These are phyloP conservation scores for Solenopsis invicta DNA, from an alignment of 1,140 invertebrate species.

Conservation along the genomic window DNA sequence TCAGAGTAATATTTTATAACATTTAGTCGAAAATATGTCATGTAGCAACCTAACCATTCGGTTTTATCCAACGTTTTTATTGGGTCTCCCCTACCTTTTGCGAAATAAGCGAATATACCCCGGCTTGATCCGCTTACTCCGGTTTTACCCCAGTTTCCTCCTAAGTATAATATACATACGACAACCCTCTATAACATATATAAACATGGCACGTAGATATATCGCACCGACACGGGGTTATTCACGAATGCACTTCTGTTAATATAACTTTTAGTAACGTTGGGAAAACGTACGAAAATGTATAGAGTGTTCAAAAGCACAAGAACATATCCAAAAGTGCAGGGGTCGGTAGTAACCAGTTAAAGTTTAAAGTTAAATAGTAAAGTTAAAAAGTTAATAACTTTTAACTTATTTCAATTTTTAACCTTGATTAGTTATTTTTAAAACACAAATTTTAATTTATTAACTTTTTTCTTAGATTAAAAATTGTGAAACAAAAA, in stretches of 20 bases:
- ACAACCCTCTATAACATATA: slow-evolving; percentile 2
- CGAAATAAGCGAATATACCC: slow-evolving; percentile 45
- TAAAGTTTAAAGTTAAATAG: too few species aligned
- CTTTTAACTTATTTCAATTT: too few species aligned
- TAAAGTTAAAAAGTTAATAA: too few species aligned
- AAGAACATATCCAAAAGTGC: not conserved
- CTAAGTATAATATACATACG: slow-evolving; percentile 47
- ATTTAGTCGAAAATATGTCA: slow-evolving; percentile 19
- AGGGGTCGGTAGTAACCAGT: too few species aligned
- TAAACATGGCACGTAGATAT: slow-evolving; percentile 7
- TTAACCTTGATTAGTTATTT: too few species aligned
- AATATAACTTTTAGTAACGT: not conserved
- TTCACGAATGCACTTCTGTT: not conserved
- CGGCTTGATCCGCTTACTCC: slow-evolving; percentile 36
- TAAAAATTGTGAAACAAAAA: too few species aligned
- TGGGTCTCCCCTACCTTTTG: slow-evolving; percentile 8
- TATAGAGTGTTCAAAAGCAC: too few species aligned
- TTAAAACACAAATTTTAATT: too few species aligned
- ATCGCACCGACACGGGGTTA: not conserved
- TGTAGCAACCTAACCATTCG: slow-evolving; percentile 17
- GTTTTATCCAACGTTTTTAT: slow-evolving; percentile 41
- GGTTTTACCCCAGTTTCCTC: slow-evolving; percentile 46
- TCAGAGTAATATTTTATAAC: not conserved
- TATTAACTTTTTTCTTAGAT: too few species aligned
- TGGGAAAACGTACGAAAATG: not conserved